These are phyloP conservation scores for Venusia cambrica DNA, from an alignment of 2,888 invertebrate species.

Conservation along the genomic window DNA sequence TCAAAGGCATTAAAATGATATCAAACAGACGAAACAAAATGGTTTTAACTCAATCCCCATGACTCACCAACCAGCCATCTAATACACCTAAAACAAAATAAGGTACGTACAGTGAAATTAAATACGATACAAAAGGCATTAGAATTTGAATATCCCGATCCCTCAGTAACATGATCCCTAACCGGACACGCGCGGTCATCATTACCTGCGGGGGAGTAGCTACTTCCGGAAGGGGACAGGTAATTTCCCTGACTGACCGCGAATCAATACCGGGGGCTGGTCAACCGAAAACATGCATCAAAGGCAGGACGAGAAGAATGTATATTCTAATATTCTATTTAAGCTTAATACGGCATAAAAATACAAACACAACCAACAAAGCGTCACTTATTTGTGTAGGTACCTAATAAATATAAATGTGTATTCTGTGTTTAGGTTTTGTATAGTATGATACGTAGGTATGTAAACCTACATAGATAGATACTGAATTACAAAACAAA, in stretches of 20 bases:
- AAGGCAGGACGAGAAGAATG: too few relatives aligned
- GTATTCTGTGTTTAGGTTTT: too few relatives aligned
- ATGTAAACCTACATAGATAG: too few relatives aligned
- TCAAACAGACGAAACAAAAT: constrained; percentile 8
- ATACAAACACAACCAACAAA: too few relatives aligned
- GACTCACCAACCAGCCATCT: constrained; percentile 2
- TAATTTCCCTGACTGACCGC: constrained; percentile 44
- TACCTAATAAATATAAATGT: too few relatives aligned
- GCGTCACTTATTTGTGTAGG: too few relatives aligned
- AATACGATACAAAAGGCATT: constrained; percentile 33
- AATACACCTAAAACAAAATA: constrained; percentile 13
- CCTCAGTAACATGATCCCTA: constrained; percentile 25
- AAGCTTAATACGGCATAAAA: too few relatives aligned
- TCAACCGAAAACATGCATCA: constrained; percentile 7
- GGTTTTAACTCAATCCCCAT: constrained; percentile 1
- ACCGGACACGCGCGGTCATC: constrained; percentile 50
- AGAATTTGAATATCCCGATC: constrained; percentile 18
- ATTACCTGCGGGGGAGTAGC: constrained; percentile 45
- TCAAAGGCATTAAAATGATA: too few relatives aligned
- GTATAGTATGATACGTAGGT: too few relatives aligned
- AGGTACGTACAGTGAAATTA: too few relatives aligned
- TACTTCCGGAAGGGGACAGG: constrained; percentile 56
- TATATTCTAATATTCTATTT: too few relatives aligned
- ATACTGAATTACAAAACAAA: too few relatives aligned
- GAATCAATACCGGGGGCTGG: constrained; percentile 34